These are phyloP conservation scores for Torymus texanus DNA, from an alignment of 2,888 invertebrate species.

Conservation along the genomic window DNA sequence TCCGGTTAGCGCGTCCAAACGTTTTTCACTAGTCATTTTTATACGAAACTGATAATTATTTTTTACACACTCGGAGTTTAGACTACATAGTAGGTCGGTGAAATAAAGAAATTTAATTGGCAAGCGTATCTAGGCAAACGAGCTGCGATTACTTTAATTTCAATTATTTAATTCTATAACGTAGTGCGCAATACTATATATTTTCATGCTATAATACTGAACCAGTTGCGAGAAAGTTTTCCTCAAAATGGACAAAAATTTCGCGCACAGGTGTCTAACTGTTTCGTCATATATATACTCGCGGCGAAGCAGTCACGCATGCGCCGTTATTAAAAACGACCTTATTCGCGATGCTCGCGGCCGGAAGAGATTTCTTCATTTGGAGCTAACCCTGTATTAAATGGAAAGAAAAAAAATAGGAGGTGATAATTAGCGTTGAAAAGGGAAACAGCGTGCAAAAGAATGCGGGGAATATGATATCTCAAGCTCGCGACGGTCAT, in stretches of 20 bases:
- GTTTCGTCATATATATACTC: constrained; percentile 15
- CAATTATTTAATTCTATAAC: too few species aligned
- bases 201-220: not conserved
- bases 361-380: constrained; percentile 44
- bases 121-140: too few species aligned
- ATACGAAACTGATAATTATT: too few species aligned
- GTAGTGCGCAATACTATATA: not conserved
- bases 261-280: not conserved
- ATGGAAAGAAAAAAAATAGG: constrained; percentile 1
- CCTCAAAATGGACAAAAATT: not conserved
- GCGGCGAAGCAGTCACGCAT: not conserved
- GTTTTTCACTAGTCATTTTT: too few species aligned
- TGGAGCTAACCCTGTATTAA: not conserved
- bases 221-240: constrained; percentile 9
- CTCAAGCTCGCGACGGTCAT: not conserved
- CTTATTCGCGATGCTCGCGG: constrained; percentile 17
- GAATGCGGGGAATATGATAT: constrained; percentile 6
- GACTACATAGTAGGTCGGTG: too few species aligned
- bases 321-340: constrained; percentile 36
- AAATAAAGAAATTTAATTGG: too few species aligned
- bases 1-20: too few species aligned
- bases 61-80: too few species aligned
- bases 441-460: constrained; percentile 18
- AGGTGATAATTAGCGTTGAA: constrained; percentile 36
- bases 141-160: too few species aligned